Percentiles rank a stretch among this genome's conserved stretches.
phyloP scores from a whole-genome alignment of 2,888 invertebrate species.

The Zygothrica quintamaculata region DNA sequence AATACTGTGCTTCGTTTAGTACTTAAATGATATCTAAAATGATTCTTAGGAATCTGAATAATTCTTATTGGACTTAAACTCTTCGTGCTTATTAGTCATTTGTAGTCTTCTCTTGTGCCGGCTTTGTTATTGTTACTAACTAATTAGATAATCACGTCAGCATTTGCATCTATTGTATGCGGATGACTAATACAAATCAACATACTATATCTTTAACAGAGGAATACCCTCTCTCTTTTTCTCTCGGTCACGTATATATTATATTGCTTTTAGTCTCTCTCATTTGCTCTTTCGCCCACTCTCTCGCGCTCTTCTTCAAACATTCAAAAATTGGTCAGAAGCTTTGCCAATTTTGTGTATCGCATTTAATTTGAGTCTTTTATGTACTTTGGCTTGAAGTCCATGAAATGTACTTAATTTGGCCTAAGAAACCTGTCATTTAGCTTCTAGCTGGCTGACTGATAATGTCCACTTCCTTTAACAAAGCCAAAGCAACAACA shows the following conservation, averaged over 20 bases:
- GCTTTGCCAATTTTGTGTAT: slow-evolving; percentile 30
- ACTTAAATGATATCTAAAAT: slow-evolving; percentile 1
- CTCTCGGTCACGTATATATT: slow-evolving; percentile 18
- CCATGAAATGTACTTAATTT: slow-evolving; percentile 39
- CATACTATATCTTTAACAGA: slow-evolving; percentile 30
- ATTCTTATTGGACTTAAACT: slow-evolving; percentile 3
- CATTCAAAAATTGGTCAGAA: slow-evolving; percentile 9
- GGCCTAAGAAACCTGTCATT: slow-evolving; percentile 13
- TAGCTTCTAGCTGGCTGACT: slow-evolving; percentile 36
- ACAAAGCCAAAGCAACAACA: slow-evolving; percentile 3
- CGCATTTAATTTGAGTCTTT: slow-evolving; percentile 28
- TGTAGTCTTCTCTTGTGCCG: slow-evolving; percentile 25
- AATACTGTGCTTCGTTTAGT: no score
- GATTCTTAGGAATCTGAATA: no score
- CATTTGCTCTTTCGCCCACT: slow-evolving; percentile 4
- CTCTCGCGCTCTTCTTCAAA: background rate
- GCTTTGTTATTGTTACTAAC: slow-evolving; percentile 10
- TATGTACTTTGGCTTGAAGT: slow-evolving; percentile 25
- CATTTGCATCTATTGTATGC: slow-evolving; percentile 21
- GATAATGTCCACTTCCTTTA: slow-evolving; percentile 71
- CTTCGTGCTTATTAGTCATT: slow-evolving; percentile 35
- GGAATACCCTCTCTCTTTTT: slow-evolving; percentile 1
- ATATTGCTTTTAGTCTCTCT: background rate
- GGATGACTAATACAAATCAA: slow-evolving; percentile 38
- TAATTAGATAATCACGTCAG: slow-evolving; percentile 20